Percentiles rank a stretch among this genome's conserved stretches.
Conservation (phyloP, 2,113 vertebrate genomes). For the Poeciliopsis turrubarensis region DNA sequence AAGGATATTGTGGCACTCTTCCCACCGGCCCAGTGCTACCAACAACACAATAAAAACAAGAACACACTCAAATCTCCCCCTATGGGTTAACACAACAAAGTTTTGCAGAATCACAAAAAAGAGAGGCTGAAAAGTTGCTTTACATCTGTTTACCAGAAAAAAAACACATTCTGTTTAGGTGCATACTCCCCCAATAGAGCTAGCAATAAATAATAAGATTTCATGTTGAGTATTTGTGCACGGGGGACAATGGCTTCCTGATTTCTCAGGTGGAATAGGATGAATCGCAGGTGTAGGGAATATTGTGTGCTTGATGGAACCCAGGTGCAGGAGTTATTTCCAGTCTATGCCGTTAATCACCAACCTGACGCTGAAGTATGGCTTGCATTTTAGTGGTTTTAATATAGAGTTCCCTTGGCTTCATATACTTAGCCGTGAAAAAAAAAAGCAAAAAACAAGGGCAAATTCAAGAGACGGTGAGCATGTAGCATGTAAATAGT, state of each 20-base stretch:
- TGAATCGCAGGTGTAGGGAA: constrained; percentile 80
- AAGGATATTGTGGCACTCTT: constrained; percentile 24
- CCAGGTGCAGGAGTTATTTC: constrained; percentile 77
- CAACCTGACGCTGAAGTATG: constrained; percentile 66
- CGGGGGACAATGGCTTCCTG: constrained; percentile 64
- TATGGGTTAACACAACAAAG: constrained; percentile 34
- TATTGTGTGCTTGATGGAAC: constrained; percentile 63
- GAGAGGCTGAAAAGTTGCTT: constrained; percentile 47
- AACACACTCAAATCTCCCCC: constrained; percentile 30
- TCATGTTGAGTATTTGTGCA: constrained; percentile 70
- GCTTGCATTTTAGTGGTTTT: constrained; percentile 71
- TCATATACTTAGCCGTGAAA: constrained; percentile 55
- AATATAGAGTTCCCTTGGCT: constrained; percentile 72
- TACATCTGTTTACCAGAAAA: constrained; percentile 66
- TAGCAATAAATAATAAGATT: constrained; percentile 71
- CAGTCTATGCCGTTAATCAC: constrained; percentile 73
- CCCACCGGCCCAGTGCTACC: constrained; percentile 20
- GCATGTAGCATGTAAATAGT: constrained; percentile 45
- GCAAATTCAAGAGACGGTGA: constrained; percentile 62
- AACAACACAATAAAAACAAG: constrained; percentile 29
- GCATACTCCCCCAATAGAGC: constrained; percentile 45
- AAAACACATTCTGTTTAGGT: constrained; percentile 58
- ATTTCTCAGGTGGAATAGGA: constrained; percentile 75
- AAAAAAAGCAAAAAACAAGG: constrained; percentile 64
- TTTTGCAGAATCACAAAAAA: constrained; percentile 49